Evolutionary conservation across 2,797 vertebrate genomes (phyloP).

Genomic region (Schizopygopsis pylzovi): DNA sequence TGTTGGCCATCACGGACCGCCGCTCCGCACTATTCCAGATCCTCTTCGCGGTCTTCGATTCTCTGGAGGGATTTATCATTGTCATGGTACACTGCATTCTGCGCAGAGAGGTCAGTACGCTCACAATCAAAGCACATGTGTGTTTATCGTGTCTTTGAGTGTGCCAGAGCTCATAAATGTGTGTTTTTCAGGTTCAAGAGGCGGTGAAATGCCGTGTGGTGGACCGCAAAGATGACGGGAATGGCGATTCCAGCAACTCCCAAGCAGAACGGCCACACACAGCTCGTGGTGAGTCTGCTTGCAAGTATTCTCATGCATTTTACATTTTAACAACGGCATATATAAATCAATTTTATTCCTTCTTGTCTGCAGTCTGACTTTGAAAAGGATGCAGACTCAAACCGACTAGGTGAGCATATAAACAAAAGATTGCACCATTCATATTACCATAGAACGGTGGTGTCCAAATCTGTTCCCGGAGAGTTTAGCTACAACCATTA

Average conservation of each 20-base stretch:
- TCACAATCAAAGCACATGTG: background rate
- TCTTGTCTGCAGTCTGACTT: conserved; percentile 88
- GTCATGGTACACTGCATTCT: conserved; percentile 99
- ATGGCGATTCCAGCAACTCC: conserved; percentile 95
- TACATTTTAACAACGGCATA: conserved; percentile 3
- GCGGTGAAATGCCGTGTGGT: conserved; percentile 98
- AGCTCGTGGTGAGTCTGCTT: conserved; percentile 86
- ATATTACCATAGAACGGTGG: background rate
- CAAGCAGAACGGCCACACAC: conserved; percentile 93
- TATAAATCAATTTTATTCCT: conserved; percentile 59
- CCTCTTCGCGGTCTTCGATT: conserved; percentile 97
- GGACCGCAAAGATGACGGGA: conserved; percentile 95
- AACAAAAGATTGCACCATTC: background rate
- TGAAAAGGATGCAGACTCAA: conserved; percentile 96
- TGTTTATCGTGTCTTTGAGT: background rate
- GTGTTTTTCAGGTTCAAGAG: conserved; percentile 88
- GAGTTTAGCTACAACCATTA: background rate
- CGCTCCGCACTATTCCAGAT: conserved; percentile 99
- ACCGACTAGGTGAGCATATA: conserved; percentile 89
- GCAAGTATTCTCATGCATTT: conserved; percentile 13
- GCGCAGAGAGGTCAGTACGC: conserved; percentile 87
- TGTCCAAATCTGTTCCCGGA: background rate
- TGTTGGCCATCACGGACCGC: conserved; percentile 96
- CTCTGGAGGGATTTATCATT: conserved; percentile 96
- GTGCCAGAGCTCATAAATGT: background rate